These are phyloP conservation scores for Anticlea derivata DNA, from an alignment of 2,888 invertebrate genomes.

Conservation along the genomic window DNA sequence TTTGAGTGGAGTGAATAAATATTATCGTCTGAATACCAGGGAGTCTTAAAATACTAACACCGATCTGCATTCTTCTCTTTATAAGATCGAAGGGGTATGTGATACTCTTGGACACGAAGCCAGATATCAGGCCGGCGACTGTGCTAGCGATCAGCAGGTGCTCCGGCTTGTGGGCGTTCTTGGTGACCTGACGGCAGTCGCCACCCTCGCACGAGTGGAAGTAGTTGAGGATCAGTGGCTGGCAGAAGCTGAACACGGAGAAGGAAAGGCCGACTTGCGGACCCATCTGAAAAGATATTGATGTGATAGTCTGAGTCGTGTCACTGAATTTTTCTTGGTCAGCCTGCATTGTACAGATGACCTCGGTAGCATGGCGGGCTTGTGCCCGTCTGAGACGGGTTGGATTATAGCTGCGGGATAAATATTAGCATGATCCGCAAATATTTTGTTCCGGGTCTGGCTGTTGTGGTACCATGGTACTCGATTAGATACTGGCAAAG, in stretches of 20 bases:
- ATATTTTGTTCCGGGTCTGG: too few species aligned
- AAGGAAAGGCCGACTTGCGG: conserved; percentile 70
- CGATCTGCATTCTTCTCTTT: conserved; percentile 93
- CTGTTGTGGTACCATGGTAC: too few species aligned
- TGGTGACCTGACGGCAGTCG: conserved; percentile 26
- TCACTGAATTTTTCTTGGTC: too few species aligned
- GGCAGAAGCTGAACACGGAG: conserved; percentile 57
- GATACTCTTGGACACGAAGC: conserved; percentile 89
- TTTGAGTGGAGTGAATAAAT: too few species aligned
- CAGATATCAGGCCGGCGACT: conserved; percentile 88
- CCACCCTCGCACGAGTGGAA: conserved; percentile 35
- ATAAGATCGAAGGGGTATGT: conserved; percentile 95
- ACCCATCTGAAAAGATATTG: conserved; percentile 57
- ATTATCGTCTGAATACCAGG: too few species aligned
- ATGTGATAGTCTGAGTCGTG: too few species aligned
- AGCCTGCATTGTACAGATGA: too few species aligned
- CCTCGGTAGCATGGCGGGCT: too few species aligned
- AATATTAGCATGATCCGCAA: too few species aligned
- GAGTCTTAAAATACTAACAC: conserved; percentile 67
- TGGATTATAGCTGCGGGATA: too few species aligned
- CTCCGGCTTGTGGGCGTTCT: conserved; percentile 44
- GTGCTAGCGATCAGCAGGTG: conserved; percentile 61
- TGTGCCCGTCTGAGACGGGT: too few species aligned
- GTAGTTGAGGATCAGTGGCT: conserved; percentile 48
- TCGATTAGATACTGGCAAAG: too few species aligned